Conservation (phyloP, 2,888 invertebrate species). For the Mesochorus sp. region DNA sequence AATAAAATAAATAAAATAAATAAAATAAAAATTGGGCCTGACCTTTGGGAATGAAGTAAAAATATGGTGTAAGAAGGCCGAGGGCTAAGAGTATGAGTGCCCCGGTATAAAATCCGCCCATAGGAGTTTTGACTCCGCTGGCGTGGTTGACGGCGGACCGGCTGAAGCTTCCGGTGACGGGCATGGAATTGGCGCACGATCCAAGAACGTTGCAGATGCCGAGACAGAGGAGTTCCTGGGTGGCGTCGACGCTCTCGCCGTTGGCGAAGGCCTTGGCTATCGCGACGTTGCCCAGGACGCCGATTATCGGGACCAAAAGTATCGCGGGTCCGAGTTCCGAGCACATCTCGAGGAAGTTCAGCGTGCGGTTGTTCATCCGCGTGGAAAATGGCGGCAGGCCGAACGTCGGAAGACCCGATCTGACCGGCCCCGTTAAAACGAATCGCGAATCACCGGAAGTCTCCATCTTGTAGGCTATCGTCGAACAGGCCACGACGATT, state of each 20-base stretch:
- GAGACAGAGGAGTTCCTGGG: conserved; percentile 94
- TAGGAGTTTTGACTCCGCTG: conserved; percentile 95
- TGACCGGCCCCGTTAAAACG: conserved; percentile 89
- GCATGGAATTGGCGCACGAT: conserved; percentile 94
- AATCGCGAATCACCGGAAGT: conserved; percentile 85
- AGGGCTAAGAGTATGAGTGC: conserved; percentile 91
- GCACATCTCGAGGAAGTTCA: conserved; percentile 88
- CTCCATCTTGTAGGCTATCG: conserved; percentile 86
- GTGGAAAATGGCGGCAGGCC: conserved; percentile 89
- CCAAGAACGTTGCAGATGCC: conserved; percentile 93
- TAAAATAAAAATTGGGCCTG: background rate
- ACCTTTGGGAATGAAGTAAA: conserved; percentile 93
- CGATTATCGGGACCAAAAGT: conserved; percentile 93
- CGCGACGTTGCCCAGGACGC: conserved; percentile 96
- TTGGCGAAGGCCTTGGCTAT: conserved; percentile 96
- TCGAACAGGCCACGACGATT: conserved; percentile 89
- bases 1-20: background rate
- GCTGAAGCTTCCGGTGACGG: conserved; percentile 94
- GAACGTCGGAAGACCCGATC: conserved; percentile 89
- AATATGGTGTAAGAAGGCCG: conserved; percentile 93
- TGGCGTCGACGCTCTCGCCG: conserved; percentile 92
- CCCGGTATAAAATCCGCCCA: conserved; percentile 93
- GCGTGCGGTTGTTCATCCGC: conserved; percentile 84
- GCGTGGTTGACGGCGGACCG: conserved; percentile 97
- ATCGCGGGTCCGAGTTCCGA: conserved; percentile 93